Conservation (phyloP, 2,888 invertebrate genomes). For the Ceraclea dissimilis region DNA sequence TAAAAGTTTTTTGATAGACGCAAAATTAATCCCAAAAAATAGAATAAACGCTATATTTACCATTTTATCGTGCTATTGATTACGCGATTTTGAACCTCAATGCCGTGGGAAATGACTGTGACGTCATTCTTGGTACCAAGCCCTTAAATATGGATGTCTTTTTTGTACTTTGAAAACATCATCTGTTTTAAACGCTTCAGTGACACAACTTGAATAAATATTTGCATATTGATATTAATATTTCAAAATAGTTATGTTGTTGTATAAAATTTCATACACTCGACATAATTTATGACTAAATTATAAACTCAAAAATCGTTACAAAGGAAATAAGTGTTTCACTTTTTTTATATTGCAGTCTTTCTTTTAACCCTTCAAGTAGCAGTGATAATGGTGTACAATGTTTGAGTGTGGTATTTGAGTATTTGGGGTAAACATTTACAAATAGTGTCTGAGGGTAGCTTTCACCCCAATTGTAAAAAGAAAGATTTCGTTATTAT, state of each 20-base stretch:
- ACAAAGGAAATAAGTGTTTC: slow-evolving; percentile 13
- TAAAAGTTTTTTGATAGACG: no score
- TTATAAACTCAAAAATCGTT: slow-evolving; percentile 20
- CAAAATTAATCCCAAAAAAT: no score
- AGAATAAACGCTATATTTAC: no score
- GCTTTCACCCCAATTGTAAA: slow-evolving; percentile 16
- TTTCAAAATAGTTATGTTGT: neutral
- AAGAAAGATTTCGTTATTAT: neutral
- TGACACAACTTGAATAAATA: slow-evolving; percentile 3
- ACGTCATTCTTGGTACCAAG: no score
- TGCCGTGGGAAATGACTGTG: no score
- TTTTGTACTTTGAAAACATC: neutral
- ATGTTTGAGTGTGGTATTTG: slow-evolving; percentile 9
- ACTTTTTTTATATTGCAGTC: slow-evolving; percentile 3
- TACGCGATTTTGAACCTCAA: no score
- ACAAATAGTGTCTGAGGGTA: slow-evolving; percentile 21
- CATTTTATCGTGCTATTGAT: no score
- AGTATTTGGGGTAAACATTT: slow-evolving; percentile 25
- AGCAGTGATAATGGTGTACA: slow-evolving; percentile 1
- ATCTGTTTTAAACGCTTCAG: slow-evolving; percentile 1
- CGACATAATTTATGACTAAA: slow-evolving; percentile 23
- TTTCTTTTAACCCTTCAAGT: neutral
- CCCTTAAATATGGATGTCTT: no score
- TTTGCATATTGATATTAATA: neutral
- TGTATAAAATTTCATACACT: slow-evolving; percentile 14